Evolutionary conservation across 2,888 invertebrate species (phyloP), one percentile per base, ranked within the genome.

Genomic region (Protophormia terraenovae): DNA sequence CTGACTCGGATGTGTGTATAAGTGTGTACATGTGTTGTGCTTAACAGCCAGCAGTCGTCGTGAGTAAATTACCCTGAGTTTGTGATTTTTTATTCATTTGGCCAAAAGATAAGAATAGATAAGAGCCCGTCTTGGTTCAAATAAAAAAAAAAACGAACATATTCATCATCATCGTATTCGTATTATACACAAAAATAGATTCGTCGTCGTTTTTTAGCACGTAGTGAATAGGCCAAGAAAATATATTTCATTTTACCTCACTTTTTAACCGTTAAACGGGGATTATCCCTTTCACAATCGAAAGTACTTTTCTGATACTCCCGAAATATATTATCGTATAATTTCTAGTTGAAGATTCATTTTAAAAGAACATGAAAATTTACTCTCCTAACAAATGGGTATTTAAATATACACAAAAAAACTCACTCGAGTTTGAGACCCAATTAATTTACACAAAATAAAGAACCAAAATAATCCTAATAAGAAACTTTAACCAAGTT

Each of bases 81-180:
- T 69, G 50, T 53, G 53, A 45, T 38, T 86, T 82, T 78, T 76
- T 66, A 62, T 22, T 60, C 12, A 69, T 67, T 85, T 79, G 24
- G 62, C 72, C 66, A 81, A 71, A 75, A 81, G 79, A 82, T 85
- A 84, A 84, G 50, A 69, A 41, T 5, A 78, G 86, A 86, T 87
- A 87, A 84, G 78, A 86, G 69, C 0, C 16, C 35, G 67, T 55
- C 58, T 77, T 50, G 41, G 27, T 62, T 14, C 14, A 73, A 73
- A 47, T 24, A n/a, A 12, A 24, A 66, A 38, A 62, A 32, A 69
- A 71, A 75, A 16, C 35, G 45, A 16, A 38, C 38, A 38, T 58
- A 64, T 64, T 71, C 32, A n/a, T n/a, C n/a, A n/a, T n/a, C n/a
- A 60, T 71, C 38, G 38, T 10, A 58, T 64, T 60, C 62, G 35